Conservation (phyloP, 2,113 vertebrate species). For the Misgurnus anguillicaudatus region DNA sequence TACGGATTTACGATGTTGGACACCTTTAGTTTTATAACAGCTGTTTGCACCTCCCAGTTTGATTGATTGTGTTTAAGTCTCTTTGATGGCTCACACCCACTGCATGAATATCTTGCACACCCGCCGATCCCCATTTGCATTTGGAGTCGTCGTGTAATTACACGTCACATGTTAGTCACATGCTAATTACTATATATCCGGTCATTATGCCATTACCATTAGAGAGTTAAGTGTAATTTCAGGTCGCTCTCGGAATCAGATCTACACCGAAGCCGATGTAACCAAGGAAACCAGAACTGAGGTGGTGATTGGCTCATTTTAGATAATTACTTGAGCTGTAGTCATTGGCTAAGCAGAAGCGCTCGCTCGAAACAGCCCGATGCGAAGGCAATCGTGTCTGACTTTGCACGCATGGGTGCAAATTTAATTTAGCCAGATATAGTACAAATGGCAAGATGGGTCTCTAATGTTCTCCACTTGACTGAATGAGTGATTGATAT, state of each 20-base stretch:
- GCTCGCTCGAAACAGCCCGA: conserved; percentile 21
- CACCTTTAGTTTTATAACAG: conserved; percentile 42
- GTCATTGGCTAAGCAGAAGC: conserved; percentile 41
- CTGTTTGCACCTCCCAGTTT: conserved; percentile 2
- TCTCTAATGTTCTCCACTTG: conserved; percentile 2
- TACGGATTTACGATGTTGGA: conserved; percentile 19
- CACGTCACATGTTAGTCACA: conserved; percentile 39
- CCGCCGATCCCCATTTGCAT: conserved; percentile 22
- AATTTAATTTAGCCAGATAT: conserved; percentile 23
- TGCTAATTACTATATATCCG: conserved; percentile 44
- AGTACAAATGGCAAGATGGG: background rate
- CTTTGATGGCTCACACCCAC: conserved; percentile 24
- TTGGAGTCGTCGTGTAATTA: conserved; percentile 42
- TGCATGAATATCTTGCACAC: background rate
- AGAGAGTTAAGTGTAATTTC: conserved; percentile 39
- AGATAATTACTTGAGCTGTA: conserved; percentile 37
- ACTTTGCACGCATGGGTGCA: background rate
- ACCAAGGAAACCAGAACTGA: conserved; percentile 49
- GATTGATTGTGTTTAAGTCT: conserved; percentile 39
- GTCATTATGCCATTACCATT: conserved; percentile 42
- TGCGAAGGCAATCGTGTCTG: background rate
- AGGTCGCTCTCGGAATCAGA: conserved; percentile 34
- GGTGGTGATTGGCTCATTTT: conserved; percentile 42
- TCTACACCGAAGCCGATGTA: conserved; percentile 39
- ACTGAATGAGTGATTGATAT: conserved; percentile 1